Evolutionary conservation across 2,113 vertebrate genomes (phyloP), one percentile per base, ranked within the genome.

Genomic region (Gymnorhina tibicen): DNA sequence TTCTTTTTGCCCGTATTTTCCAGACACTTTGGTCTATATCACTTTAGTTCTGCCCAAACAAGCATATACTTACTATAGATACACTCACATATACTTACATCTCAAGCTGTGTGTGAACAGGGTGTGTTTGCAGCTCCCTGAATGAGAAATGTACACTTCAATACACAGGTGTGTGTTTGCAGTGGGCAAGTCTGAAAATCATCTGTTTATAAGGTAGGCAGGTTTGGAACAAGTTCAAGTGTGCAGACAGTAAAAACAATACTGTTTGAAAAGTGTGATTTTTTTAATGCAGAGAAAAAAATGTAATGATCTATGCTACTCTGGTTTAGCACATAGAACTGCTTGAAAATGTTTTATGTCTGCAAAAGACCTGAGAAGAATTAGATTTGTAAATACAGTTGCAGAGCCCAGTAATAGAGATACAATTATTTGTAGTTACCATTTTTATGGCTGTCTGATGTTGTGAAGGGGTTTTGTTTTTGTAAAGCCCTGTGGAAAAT

Each of bases 41-140:
- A 10, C 30, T 30, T 20, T 8, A 28, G 10, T 26, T 85, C 21
- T 44, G 44, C n/a, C 41, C 44, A 20, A 75, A 35, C 13, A 33
- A 33, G 52, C 5, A 7, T 23, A 9, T 49, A 18, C 23, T 49
- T 66, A 47, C 15, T 59, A 3, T 19, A 8, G 1, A 6, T 14
- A 19, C 8, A 3, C 15, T 20, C 9, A 22, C 0, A 4, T 6
- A 3, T 4, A 20, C 21, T 67, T 1, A 0, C 22, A 8, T 37
- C 16, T n/a, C 39, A 7, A 39, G 9, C 11, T 75, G 16, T 33
- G 9, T 2, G 6, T 30, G n/a, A 2, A 5, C 24, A 17, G 74
- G 59, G 8, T 49, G 58, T 19, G 32, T 28, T 55, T 11, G 7
- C 19, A 28, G 47, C 56, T 72, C 52, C 50, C 28, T 1, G 1